These are phyloP conservation scores for Pristionchus pacificus DNA, from an alignment of 1,140 invertebrate genomes.

Conservation along the genomic window DNA sequence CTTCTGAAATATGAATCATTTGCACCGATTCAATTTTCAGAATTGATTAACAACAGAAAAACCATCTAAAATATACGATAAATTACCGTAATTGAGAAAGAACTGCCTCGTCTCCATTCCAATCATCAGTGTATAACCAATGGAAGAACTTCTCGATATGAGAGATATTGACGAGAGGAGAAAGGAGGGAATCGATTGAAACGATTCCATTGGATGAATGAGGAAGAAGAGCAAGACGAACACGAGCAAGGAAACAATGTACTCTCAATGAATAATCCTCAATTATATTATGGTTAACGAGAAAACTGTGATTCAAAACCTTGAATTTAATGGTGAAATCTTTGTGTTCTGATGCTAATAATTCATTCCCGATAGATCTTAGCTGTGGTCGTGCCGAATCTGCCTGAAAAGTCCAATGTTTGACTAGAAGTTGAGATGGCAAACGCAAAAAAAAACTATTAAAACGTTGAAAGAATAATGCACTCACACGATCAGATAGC, in stretches of 20 bases:
- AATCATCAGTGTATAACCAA: conserved; percentile 12
- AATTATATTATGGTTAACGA: not conserved
- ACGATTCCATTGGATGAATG: not conserved
- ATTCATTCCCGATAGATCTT: not conserved
- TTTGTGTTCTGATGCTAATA: not conserved
- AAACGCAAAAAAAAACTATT: not conserved
- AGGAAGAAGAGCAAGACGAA: not conserved
- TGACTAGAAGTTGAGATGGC: too few species aligned
- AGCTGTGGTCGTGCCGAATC: not conserved
- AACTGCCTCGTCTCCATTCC: not conserved
- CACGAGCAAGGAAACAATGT: not conserved
- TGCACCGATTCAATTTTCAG: too few species aligned
- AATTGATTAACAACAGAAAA: not conserved
- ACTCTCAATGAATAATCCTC: not conserved
- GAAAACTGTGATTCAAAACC: not conserved
- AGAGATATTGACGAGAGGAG: not conserved
- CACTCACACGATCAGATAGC: conserved; percentile 11
- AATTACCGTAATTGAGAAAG: not conserved
- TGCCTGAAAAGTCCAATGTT: not conserved
- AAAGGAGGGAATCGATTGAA: not conserved
- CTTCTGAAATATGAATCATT: not conserved
- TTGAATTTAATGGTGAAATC: not conserved
- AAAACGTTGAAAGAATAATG: conserved; percentile 12
- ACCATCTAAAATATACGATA: not conserved
- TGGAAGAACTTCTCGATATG: conserved; percentile 1